Base-by-base conservation (phyloP, 2,797 vertebrate species). In the Crenichthys baileyi region DNA sequence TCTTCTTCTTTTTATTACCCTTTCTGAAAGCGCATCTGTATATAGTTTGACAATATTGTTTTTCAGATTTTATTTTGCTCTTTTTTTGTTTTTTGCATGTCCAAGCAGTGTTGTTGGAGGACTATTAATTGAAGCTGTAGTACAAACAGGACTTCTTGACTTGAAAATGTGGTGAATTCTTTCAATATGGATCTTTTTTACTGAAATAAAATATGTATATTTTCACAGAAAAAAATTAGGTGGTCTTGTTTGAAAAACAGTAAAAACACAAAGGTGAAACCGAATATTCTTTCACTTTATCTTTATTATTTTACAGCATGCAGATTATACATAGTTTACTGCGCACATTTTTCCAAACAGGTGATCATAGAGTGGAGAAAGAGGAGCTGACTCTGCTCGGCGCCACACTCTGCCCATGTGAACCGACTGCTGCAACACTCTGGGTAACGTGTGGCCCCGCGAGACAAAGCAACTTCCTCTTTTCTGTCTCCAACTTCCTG, bases 121-220 rank as follows among this genome's bases (percentile, higher is more conserved):
- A 90, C 68, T 77, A 48, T 78, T 90, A 75, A 81, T 60, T 85
- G 51, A 86, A 81, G 84, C 84, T 74, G 83, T 93, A 86, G 87
- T 78, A 81, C 88, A 85, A 81, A 87, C 79, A 87, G 80, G 89
- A 92, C 88, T 90, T 83, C 73, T 90, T 89, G 86, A 89, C 90
- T 93, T 93, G 87, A 91, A 92, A 82, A 83, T 90, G 92, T 92
- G 90, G 85, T 72, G 79, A 85, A 91, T 91, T 94, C 90, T 94
- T 93, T 94, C 89, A 89, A 85, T 86, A 93, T 90, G 91, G 90
- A 92, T 92, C 94, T 96, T 96, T 92, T 96, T 95, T 96, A 96
- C 95, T 90, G 86, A 90, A 96, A 96, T 96, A 96, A 96, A 96
- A 90, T 93, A 92, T 94, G 91, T 96, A 90, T 96, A 96, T 96